phyloP scores from a whole-genome alignment of 1,140 invertebrate genomes.

The Cotesia glomerata region DNA sequence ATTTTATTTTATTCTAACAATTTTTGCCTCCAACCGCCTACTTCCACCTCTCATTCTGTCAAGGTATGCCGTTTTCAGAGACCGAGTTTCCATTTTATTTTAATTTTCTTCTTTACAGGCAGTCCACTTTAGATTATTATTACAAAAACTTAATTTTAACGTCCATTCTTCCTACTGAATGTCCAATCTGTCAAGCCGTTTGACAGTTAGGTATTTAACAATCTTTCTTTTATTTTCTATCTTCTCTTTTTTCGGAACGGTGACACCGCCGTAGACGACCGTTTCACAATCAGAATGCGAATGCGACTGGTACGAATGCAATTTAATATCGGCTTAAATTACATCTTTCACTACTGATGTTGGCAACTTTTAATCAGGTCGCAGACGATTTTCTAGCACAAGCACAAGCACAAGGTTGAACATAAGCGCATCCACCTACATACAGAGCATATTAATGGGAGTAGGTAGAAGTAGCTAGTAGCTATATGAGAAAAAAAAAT shows the following conservation, averaged over 20 bases:
- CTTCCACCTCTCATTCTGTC: neutral
- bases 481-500: conserved; percentile 7
- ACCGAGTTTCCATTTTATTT: conserved; percentile 31
- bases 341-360: neutral
- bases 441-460: no score
- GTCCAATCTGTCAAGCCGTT: conserved; percentile 13
- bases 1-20: neutral
- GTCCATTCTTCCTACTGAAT: conserved; percentile 2
- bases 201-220: neutral
- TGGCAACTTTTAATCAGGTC: conserved; percentile 15
- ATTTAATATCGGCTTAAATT: conserved; percentile 10
- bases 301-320: neutral
- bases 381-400: neutral
- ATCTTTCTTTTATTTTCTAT: neutral
- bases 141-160: conserved; percentile 12
- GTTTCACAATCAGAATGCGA: neutral
- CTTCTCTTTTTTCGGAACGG: neutral
- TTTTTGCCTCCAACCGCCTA: neutral
- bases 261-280: neutral
- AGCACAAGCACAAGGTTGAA: no score
- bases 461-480: neutral
- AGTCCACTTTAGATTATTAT: conserved; percentile 9
- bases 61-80: neutral
- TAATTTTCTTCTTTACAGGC: conserved; percentile 27
- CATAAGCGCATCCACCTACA: no score